These are phyloP conservation scores for Spodoptera littoralis DNA, from an alignment of 2,888 invertebrate species.

Conservation along the genomic window DNA sequence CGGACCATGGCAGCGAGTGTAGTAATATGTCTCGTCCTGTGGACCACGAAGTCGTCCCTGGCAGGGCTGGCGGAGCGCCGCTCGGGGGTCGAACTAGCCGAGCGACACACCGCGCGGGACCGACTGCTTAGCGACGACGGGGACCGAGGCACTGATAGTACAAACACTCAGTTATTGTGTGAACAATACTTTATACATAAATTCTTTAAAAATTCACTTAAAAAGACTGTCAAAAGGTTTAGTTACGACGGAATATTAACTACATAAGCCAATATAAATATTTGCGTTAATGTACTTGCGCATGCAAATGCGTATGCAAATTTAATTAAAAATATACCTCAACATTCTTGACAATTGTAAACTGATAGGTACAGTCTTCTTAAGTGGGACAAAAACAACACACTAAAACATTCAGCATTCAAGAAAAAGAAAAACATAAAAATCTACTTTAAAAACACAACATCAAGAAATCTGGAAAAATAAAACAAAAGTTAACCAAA, in stretches of 20 bases:
- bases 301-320: too few relatives aligned
- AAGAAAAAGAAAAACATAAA: constrained; percentile 7
- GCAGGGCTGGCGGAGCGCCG: constrained; percentile 71
- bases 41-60: constrained; percentile 94
- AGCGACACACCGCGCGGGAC: constrained; percentile 68
- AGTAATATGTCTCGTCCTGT: constrained; percentile 93
- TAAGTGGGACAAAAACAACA: background rate
- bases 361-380: background rate
- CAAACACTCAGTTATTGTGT: too few relatives aligned
- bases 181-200: background rate
- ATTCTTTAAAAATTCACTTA: background rate
- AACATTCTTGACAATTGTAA: too few relatives aligned
- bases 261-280: too few relatives aligned
- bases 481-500: constrained; percentile 15
- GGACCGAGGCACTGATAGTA: constrained; percentile 84
- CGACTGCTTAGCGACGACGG: constrained; percentile 76
- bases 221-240: background rate
- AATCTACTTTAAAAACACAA: constrained; percentile 13
- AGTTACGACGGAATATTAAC: too few relatives aligned
- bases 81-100: constrained; percentile 74
- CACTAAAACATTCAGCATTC: constrained; percentile 26
- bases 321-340: too few relatives aligned
- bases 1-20: constrained; percentile 90
- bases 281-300: too few relatives aligned
- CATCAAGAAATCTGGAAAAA: constrained; percentile 14